Base-by-base conservation (phyloP, 2,888 invertebrate species). In the Caenorhabditis wallacei region DNA sequence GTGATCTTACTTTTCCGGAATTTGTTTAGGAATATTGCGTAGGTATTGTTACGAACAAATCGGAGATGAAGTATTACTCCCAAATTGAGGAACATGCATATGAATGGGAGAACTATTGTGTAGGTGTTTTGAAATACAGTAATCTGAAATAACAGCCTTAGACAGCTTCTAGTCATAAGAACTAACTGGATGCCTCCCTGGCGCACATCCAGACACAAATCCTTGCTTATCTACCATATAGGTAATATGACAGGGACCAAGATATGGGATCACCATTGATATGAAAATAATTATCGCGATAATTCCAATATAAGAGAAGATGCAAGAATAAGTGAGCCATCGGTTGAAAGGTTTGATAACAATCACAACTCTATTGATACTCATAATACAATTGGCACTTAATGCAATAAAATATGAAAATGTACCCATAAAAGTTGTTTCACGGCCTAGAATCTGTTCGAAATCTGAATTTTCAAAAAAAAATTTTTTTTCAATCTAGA, bases 101-200 rank as follows among this genome's bases (percentile, higher is more conserved):
- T 40, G 8, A 59, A 18, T 13, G 59, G 59, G 20, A 59, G 22
- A 7, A 59, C 13, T 13, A 40, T 37, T 11, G 40, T 22, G 40
- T 59, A 59, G 13, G 18, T 22, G 40, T 59, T 59, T 59, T 59
- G 59, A 22, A 59, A 59, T 20, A 20, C 11, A 11, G 59, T 59
- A 20, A 59, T 59, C 59, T 59, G 59, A 37, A 57, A 53, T 22
- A 13, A 26, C 10, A 35, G 4, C 30, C 3, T 30, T 8, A 30
- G 30, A 5, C 4, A 30, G 8, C 30, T 30, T 30, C 8, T 30
- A n/a, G 3, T 30, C 30, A 30, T 5, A 5, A 30, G 3, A 3
- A 30, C 30, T 5, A 30, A 30, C 30, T 8, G 30, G 30, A 30
- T 30, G 30, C 8, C 30, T 30, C 30, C 30, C 30, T 5, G 30